These are phyloP conservation scores for Meteorus sp. DNA, from an alignment of 1,140 invertebrate species.

Conservation along the genomic window DNA sequence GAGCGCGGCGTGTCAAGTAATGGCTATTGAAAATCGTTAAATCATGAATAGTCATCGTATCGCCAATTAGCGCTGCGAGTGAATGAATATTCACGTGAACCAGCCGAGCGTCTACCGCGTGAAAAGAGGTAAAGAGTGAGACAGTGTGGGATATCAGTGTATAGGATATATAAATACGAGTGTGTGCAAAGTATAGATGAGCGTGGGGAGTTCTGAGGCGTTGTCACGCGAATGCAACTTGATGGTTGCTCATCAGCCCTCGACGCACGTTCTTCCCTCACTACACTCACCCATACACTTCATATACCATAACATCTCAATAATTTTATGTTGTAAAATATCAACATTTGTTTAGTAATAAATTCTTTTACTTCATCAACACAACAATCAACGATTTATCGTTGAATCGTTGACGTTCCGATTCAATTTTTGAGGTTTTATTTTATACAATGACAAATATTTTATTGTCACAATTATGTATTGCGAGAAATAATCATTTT, in stretches of 20 bases:
- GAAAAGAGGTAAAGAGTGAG: not conserved
- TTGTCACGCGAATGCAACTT: slow-evolving; percentile 40
- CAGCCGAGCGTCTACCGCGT: slow-evolving; percentile 32
- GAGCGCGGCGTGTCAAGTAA: slow-evolving; percentile 37
- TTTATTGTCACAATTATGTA: too few relatives aligned
- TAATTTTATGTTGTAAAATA: too few relatives aligned
- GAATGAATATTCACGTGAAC: slow-evolving; percentile 49
- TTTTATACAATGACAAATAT: too few relatives aligned
- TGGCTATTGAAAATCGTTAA: slow-evolving; percentile 55
- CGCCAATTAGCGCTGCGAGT: slow-evolving; percentile 49
- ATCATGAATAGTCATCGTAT: slow-evolving; percentile 56
- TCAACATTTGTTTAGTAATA: too few relatives aligned
- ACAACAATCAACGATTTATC: too few relatives aligned
- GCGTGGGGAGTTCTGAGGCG: not conserved
- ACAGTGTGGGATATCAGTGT: too few relatives aligned
- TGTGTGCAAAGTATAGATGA: not conserved
- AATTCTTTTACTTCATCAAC: too few relatives aligned
- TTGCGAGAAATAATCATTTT: too few relatives aligned
- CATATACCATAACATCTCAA: slow-evolving; percentile 27
- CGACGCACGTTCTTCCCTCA: not conserved
- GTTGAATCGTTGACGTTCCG: too few relatives aligned
- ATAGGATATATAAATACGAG: too few relatives aligned
- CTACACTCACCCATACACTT: slow-evolving; percentile 16
- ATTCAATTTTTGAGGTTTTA: too few relatives aligned
- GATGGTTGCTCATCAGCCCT: slow-evolving; percentile 29